Base-by-base conservation (phyloP, 2,888 invertebrate species). In the Cecidostiba fungosa region DNA sequence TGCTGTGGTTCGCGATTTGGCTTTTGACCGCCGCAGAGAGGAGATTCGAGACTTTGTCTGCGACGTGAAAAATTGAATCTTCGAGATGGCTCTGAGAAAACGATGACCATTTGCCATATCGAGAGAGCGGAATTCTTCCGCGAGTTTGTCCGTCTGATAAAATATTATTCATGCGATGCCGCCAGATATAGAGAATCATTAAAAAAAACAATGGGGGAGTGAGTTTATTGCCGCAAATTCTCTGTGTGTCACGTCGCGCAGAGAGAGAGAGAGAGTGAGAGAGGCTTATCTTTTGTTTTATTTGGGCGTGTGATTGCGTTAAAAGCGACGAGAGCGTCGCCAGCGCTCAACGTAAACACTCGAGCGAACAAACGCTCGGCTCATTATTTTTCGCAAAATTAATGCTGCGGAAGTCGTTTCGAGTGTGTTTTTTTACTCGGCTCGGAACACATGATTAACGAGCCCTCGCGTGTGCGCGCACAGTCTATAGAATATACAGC, bases 31-130 rank as follows among this genome's bases (percentile, higher is more conserved):
- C 29, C 6, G 1, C 5, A 3, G 16, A 16, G 50, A 4, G 50
- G 1, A 50, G n/a, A 16, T 70, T 50, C 12, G 59, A 69, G 70
- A 82, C 14, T 50, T 76, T 76, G 19, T 36, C 26, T 1, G 26
- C 72, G 74, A 69, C 54, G 32, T 83, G 77, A 83, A 83, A 77
- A 83, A 83, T 83, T 83, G 70, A 36, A 77, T 70, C 29, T 66
- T 82, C 26, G 36, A 23, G 76, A 36, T 69, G 69, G 26, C 69
- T 43, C 0, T 8, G 14, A 23, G 23, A 39, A 36, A 26, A 59
- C 39, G 39, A 54, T n/a, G n/a, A 10, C 19, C 19, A 36, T 36
- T 59, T 14, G 54, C 16, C 14, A 14, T 66, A 36, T 80, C 26
- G 19, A 3, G 39, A 62, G 36, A 29, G 19, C 32, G 29, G 39